Evolutionary conservation across 2,113 vertebrate species (phyloP), one percentile per base, ranked within the genome.

Genomic region (Poeciliopsis retropinna): DNA sequence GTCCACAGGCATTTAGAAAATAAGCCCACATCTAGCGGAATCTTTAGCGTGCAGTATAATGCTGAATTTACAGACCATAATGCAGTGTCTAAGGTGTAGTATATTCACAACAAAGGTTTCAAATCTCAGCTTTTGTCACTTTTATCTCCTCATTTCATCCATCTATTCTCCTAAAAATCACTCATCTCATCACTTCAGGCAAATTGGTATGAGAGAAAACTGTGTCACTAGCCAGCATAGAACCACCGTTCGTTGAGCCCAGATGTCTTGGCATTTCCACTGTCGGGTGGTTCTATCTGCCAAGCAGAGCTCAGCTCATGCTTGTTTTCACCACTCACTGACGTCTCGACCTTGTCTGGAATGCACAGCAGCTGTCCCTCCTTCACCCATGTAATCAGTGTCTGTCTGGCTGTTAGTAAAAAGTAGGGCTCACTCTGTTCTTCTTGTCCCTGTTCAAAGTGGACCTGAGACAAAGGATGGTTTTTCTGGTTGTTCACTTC

Each of bases 331-430:
- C 80, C 85, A 67, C 82, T 89, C 76, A 47, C 81, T 87, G 86
- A 91, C 81, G 81, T 82, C 83, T 85, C 82, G 85, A 90, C 88
- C 88, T 90, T 64, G 78, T 88, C 89, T 90, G 92, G 93, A 94
- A 94, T 93, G 90, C 78, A 82, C 86, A 93, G 90, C 91, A 94
- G 93, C 92, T 93, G 91, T 89, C 85, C 85, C 85, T 82, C 72
- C 78, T 85, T 91, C 39, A 17, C 81, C 84, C 73, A 47, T 83
- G 86, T 64, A 86, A 85, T 86, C 85, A 72, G 76, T 83, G 81
- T 87, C 85, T 88, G 85, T 88, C 90, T 90, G 85, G 80, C 84
- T 78, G 70, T 76, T 88, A 70, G 78, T 76, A 80, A 87, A 91
- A 57, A 86, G 81, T 83, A 78, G 68, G 72, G 75, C 78, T 82